phyloP scores from a whole-genome alignment of 2,888 invertebrate genomes.

The Drosophila percnosoma region DNA sequence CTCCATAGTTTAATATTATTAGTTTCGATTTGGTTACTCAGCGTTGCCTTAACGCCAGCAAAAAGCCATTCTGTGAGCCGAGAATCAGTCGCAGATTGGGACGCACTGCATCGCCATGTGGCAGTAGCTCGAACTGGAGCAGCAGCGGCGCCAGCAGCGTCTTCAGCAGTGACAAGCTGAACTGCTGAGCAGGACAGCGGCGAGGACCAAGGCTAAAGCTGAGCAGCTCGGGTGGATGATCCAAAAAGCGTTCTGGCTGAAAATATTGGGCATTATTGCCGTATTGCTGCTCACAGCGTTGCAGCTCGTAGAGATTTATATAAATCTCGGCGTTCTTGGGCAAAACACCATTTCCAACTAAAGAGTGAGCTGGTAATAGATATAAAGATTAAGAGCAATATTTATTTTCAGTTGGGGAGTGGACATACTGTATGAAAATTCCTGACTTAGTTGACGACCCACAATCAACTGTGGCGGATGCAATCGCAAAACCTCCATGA shows the following conservation, averaged over 20 bases:
- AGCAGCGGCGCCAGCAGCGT: conserved; percentile 57
- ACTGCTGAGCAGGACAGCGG: conserved; percentile 61
- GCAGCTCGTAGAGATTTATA: conserved; percentile 60
- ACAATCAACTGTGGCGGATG: conserved; percentile 87
- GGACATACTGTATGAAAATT: conserved; percentile 67
- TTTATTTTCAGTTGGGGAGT: not conserved
- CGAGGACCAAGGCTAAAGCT: conserved; percentile 70
- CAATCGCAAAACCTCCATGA: conserved; percentile 88
- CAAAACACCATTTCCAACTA: conserved; percentile 56
- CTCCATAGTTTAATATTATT: not conserved
- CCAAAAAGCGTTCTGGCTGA: conserved; percentile 61
- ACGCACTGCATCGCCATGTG: conserved; percentile 57
- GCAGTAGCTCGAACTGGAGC: conserved; percentile 64
- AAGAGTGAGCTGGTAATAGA: conserved; percentile 52
- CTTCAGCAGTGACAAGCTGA: conserved; percentile 57
- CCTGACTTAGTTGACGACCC: conserved; percentile 49
- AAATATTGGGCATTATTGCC: conserved; percentile 42
- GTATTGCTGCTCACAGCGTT: conserved; percentile 45
- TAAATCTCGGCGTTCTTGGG: conserved; percentile 68
- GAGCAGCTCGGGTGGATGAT: conserved; percentile 25
- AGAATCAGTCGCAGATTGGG: conserved; percentile 53
- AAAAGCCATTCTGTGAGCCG: conserved; percentile 67
- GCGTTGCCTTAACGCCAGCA: conserved; percentile 56
- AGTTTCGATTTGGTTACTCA: not conserved
- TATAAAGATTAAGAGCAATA: not conserved